phyloP scores from a whole-genome alignment of 2,797 vertebrate species.

The Crenichthys baileyi region DNA sequence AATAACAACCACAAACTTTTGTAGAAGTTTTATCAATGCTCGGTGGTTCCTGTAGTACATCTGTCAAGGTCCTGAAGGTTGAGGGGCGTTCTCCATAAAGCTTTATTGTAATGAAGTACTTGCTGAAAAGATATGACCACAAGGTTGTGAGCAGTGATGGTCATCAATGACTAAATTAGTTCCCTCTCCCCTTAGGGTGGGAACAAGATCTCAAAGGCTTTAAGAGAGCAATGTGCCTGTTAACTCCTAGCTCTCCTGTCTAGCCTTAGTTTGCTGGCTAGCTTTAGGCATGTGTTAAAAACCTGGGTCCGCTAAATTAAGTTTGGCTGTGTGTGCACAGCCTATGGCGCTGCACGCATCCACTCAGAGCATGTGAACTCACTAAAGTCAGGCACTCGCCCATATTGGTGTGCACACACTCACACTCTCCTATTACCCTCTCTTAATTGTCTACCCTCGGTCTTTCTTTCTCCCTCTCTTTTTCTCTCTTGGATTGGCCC shows the following conservation, averaged over 20 bases:
- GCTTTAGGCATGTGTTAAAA: constrained; percentile 77
- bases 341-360: constrained; percentile 72
- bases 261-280: constrained; percentile 66
- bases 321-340: constrained; percentile 75
- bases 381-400: constrained; percentile 59
- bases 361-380: constrained; percentile 53
- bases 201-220: constrained; percentile 65
- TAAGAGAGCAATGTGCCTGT: constrained; percentile 66
- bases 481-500: constrained; percentile 70
- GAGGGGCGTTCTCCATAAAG: constrained; percentile 61
- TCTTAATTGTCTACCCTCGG: constrained; percentile 80
- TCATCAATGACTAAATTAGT: constrained; percentile 80
- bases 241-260: constrained; percentile 73
- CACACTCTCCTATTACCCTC: constrained; percentile 74
- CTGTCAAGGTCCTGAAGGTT: constrained; percentile 72
- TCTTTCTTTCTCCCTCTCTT: constrained; percentile 55
- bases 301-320: constrained; percentile 78
- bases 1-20: constrained; percentile 40
- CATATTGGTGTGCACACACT: constrained; percentile 33
- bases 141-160: constrained; percentile 73
- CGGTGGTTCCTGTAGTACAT: constrained; percentile 25
- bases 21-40: constrained; percentile 50
- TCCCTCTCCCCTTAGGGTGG: constrained; percentile 60
- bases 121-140: constrained; percentile 72
- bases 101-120: constrained; percentile 75